A percentile compares a stretch with the other conserved stretches of the same genome.
These are phyloP conservation scores for Bergia sp. DNA, from an alignment of 92 coral and sea anemone genomes.

Conservation along the genomic window DNA sequence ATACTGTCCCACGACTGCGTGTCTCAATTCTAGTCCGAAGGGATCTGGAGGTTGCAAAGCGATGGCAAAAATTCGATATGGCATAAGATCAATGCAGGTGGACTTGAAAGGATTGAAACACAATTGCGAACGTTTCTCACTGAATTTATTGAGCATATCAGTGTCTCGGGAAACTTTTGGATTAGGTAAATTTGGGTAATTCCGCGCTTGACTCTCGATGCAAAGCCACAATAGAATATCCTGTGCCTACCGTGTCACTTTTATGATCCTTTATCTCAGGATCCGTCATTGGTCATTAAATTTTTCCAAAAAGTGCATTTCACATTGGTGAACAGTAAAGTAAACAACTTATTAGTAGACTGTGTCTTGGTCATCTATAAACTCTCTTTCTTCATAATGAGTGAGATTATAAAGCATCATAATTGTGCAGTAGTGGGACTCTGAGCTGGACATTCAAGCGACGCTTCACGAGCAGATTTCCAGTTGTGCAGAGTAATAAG, in stretches of 20 bases:
- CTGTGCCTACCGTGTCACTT: too few species aligned
- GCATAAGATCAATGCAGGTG: background rate
- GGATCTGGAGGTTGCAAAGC: background rate
- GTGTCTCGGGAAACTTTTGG: background rate
- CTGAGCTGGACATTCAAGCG: slow-evolving; percentile 52
- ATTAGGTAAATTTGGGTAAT: background rate
- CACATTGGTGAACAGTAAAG: too few species aligned
- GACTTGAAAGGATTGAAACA: too few species aligned
- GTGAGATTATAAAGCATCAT: too few species aligned
- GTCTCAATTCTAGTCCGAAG: background rate
- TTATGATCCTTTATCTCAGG: too few species aligned
- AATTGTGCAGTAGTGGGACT: background rate
- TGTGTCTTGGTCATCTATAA: background rate
- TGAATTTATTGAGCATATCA: background rate
- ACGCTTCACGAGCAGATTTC: slow-evolving; percentile 90
- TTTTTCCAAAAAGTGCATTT: too few species aligned
- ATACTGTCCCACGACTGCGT: background rate
- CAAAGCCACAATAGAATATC: too few species aligned
- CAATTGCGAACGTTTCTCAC: background rate
- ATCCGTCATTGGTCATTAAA: too few species aligned
- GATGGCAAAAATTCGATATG: background rate
- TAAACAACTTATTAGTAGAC: too few species aligned
- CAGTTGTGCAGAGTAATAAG: slow-evolving; percentile 72
- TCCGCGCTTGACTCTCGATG: too few species aligned
- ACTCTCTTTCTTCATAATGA: background rate